phyloP scores from a whole-genome alignment of 2,888 invertebrate species.

The Alsophila aescularia region DNA sequence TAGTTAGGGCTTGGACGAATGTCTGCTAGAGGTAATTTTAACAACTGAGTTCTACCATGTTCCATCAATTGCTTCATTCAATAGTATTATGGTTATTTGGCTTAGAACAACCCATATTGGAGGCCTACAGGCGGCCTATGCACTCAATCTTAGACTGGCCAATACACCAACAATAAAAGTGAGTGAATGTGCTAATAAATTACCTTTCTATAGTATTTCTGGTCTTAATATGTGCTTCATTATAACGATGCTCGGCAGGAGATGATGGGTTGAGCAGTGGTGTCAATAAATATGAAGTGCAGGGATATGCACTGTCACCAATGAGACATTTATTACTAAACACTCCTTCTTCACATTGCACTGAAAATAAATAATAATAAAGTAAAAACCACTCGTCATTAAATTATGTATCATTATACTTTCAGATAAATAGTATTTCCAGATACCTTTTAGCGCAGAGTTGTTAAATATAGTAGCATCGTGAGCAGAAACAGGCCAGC shows the following conservation, averaged over 20 bases:
- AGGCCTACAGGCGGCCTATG: too few relatives aligned
- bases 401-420: neutral
- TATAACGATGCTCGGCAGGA: slow-evolving; percentile 2
- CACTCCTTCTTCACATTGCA: neutral
- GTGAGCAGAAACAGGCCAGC: slow-evolving; percentile 30
- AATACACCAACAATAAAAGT: too few relatives aligned
- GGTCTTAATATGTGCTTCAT: too few relatives aligned
- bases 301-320: slow-evolving; percentile 24
- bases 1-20: too few relatives aligned
- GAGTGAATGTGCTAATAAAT: too few relatives aligned
- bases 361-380: neutral
- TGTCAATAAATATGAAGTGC: slow-evolving; percentile 12
- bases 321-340: slow-evolving; percentile 17
- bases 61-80: too few relatives aligned
- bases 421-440: too few relatives aligned
- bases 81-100: too few relatives aligned
- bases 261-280: slow-evolving; percentile 12
- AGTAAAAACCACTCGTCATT: neutral
- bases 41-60: too few relatives aligned
- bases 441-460: slow-evolving; percentile 26
- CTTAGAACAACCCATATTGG: too few relatives aligned
- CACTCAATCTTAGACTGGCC: too few relatives aligned
- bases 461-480: slow-evolving; percentile 34
- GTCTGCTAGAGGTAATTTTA: too few relatives aligned
- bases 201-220: slow-evolving; percentile 7